phyloP scores from a whole-genome alignment of 2,113 vertebrate genomes.

The Anguilla japonica region DNA sequence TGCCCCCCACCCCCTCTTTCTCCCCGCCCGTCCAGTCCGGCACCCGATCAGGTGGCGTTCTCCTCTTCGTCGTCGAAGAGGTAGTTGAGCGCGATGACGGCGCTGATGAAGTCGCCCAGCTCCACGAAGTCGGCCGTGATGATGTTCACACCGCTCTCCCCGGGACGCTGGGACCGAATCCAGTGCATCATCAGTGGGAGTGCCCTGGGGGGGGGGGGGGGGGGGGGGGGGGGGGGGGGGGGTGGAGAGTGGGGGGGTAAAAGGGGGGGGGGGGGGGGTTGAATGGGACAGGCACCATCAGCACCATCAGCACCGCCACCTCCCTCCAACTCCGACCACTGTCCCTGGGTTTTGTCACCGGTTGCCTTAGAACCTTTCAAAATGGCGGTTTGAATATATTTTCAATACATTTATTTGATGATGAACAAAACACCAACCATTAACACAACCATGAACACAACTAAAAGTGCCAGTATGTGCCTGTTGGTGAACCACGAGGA shows the following conservation, averaged over 20 bases:
- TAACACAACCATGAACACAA: too few species aligned
- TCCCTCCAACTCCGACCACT: background rate
- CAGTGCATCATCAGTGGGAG: slow-evolving; percentile 97
- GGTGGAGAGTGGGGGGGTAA: background rate
- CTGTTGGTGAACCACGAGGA: too few species aligned
- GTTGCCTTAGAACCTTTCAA: background rate
- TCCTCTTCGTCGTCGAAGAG: slow-evolving; percentile 86
- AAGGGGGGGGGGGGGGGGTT: too few species aligned
- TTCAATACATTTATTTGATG: too few species aligned
- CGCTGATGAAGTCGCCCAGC: slow-evolving; percentile 95
- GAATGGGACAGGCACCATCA: background rate
- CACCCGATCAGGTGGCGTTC: slow-evolving; percentile 81
- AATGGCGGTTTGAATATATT: background rate
- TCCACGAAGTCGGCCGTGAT: slow-evolving; percentile 98
- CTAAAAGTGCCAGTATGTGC: too few species aligned
- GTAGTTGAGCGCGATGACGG: slow-evolving; percentile 96
- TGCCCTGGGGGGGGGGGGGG: slow-evolving; percentile 70
- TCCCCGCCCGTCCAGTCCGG: slow-evolving; percentile 36
- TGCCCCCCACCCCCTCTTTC: slow-evolving; percentile 29
- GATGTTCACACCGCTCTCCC: slow-evolving; percentile 94
- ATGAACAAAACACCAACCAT: too few species aligned
- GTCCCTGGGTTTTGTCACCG: background rate
- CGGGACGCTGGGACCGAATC: slow-evolving; percentile 88
- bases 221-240: too few species aligned
- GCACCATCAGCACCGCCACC: too few species aligned